Evolutionary conservation across 2,797 vertebrate species (phyloP), one percentile per base, ranked within the genome.

Genomic region (Urocyon cinereoargenteus): DNA sequence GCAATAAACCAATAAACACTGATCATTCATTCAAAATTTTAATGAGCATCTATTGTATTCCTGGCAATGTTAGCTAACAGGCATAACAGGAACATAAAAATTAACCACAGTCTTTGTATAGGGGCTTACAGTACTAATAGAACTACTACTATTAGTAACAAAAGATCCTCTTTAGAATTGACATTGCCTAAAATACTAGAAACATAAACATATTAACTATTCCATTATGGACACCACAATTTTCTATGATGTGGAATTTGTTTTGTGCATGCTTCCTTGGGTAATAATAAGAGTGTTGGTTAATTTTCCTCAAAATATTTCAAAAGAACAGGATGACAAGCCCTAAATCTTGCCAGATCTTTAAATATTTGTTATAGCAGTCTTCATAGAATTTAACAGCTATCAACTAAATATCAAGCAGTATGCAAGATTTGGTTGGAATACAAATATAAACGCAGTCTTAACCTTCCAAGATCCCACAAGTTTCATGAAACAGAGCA

Each of bases 191-290:
- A 91, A 94, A 70, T 85, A 73, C 26, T 49, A 70, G 61, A 95
- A 92, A 88, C n/a, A 87, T 59, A 95, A 83, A 45, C 6, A 85
- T 70, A 24, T 59, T 86, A 93, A 95, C 51, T 93, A 81, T 57
- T 86, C 19, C 12, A 53, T 81, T n/a, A 61, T 6, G 55, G 68
- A 59, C 55, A 95, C 59, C 73, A 45, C 26, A 40, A 57, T 78
- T 95, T 96, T 95, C 40, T 86, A 61, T 84, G 51, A 88, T 24
- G 40, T 72, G 7, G 68, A 95, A 85, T 96, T 92, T 92, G 24
- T 95, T 24, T 75, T 96, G 19, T 13, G 73, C n/a, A 61, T 89
- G 57, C 19, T 93, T 86, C 21, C 72, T 89, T 83, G 4, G 5
- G 22, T 95, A 93, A 84, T 70, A 77, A 85, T 26, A 81, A 11